Base-by-base conservation (phyloP, 2,113 vertebrate genomes). In the Perccottus glenii region DNA sequence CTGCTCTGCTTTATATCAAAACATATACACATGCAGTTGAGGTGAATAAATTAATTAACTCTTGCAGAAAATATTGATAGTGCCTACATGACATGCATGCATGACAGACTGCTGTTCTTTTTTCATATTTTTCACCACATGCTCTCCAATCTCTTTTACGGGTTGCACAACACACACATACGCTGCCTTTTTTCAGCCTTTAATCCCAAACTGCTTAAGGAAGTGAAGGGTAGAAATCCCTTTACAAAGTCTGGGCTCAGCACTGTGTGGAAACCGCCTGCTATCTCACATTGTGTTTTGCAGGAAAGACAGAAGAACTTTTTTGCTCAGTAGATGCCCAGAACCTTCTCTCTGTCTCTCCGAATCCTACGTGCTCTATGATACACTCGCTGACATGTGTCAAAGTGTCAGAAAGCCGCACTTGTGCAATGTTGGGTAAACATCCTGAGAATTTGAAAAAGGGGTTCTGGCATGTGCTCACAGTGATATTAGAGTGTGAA, bases 151-250 rank as follows among this genome's bases (percentile, higher is more conserved):
- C 38, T n/a, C 15, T 64, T 59, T 14, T 63, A 32, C 55, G 27
- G 60, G 40, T 45, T 67, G 64, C 46, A 52, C 38, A 4, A 69
- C 59, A 56, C 72, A 57, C 72, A 69, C 56, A 62, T 27, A 53
- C 61, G 43, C 76, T 81, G 75, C 85, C 85, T 58, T 73, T 82
- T 85, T 83, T 79, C 90, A 85, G 88, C 89, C 84, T 84, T 88
- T 92, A 92, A 93, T 90, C 91, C 88, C 85, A 85, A 87, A 83
- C 85, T 88, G 87, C 90, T 92, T 90, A 86, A 89, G 79, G 84
- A 90, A 86, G 86, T 76, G 74, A 86, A 88, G 85, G 76, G 68
- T 77, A 91, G 78, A 90, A 93, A 91, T 92, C 90, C 88, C 76
- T 88, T 86, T 81, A 86, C 89, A 87, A 86, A 84, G 85, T 89